Percentiles rank a stretch among this genome's conserved stretches.
These are phyloP conservation scores for Barnardius zonarius DNA, from an alignment of 2,113 vertebrate genomes.

Conservation along the genomic window DNA sequence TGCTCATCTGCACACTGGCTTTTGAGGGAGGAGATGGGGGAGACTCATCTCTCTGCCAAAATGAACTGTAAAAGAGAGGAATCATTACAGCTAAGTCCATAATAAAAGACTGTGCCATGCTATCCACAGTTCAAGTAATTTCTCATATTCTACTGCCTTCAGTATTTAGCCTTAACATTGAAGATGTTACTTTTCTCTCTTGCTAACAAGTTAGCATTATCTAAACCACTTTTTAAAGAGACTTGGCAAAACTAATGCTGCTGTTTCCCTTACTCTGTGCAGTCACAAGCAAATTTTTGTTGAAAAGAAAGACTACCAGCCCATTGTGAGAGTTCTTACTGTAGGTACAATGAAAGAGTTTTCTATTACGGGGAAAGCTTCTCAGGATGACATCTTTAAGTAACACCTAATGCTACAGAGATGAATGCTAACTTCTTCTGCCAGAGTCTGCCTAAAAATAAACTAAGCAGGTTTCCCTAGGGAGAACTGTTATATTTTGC, in stretches of 20 bases:
- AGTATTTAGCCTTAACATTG: not conserved
- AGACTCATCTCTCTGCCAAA: constrained; percentile 12
- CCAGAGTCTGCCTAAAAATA: not conserved
- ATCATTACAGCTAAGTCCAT: not conserved
- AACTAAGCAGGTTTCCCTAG: not conserved
- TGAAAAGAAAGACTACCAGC: not conserved
- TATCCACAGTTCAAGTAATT: not conserved
- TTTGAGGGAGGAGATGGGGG: not conserved
- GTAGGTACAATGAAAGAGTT: not conserved
- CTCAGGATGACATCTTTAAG: not conserved
- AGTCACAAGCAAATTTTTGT: not conserved
- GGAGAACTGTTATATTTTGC: not conserved
- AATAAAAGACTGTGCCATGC: not conserved
- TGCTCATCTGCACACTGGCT: not conserved
- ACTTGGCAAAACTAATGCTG: not conserved
- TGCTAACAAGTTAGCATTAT: not conserved
- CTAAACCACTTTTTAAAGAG: not conserved
- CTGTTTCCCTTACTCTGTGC: not conserved
- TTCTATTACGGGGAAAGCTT: not conserved
- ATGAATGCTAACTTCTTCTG: not conserved
- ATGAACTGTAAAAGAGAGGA: not conserved
- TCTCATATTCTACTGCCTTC: not conserved
- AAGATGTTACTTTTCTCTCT: not conserved
- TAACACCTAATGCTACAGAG: not conserved
- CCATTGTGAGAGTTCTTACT: not conserved